Base-by-base conservation (phyloP, 2,888 invertebrate genomes). In the Matsumyia berberina region DNA sequence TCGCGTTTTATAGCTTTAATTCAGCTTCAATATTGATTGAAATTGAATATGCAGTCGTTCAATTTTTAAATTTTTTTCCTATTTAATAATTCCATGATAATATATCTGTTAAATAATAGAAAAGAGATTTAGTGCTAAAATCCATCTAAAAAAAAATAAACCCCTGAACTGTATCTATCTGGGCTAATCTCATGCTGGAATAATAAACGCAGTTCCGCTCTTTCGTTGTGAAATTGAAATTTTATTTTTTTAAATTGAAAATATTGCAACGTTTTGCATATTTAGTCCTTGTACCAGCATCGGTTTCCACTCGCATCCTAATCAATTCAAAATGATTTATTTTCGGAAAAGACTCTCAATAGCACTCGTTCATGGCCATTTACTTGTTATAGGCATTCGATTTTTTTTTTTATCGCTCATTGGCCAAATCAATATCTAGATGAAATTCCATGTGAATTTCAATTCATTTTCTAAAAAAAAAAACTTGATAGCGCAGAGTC, bases 401-500 rank as follows among this genome's bases (percentile, higher is more conserved):
- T 44, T 11, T 46, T 3, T 8, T 53, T 15, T 6, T 6, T n/a
- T 39, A 24, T 5, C n/a, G 15, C 9, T 11, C 33, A 46, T 62
- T 29, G 8, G 17, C 1, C 44, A 44, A 12, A 44, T 46, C 33
- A 46, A 46, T 57, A 35, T 55, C 11, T 11, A n/a, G 2, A 12
- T 57, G 35, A 58, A 51, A 58, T 12, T 39, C 29, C 62, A 42
- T 58, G 49, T 51, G 66, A 49, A 67, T 66, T 49, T 67, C 53
- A 51, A 51, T 58, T 49, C 31, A 74, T 57, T 57, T 64, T 6
- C 31, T 46, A 57, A 74, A 55, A 29, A 76, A 77, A 83, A 86
- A 74, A 79, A 86, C 79, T 77, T 77, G 62, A 74, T 85, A 86
- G n/a, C 72, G 76, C 58, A 46, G 44, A 17, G 64, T 24, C 17